These are phyloP conservation scores for Drosophila prosaltans DNA, from an alignment of 1,140 invertebrate species.

Conservation along the genomic window DNA sequence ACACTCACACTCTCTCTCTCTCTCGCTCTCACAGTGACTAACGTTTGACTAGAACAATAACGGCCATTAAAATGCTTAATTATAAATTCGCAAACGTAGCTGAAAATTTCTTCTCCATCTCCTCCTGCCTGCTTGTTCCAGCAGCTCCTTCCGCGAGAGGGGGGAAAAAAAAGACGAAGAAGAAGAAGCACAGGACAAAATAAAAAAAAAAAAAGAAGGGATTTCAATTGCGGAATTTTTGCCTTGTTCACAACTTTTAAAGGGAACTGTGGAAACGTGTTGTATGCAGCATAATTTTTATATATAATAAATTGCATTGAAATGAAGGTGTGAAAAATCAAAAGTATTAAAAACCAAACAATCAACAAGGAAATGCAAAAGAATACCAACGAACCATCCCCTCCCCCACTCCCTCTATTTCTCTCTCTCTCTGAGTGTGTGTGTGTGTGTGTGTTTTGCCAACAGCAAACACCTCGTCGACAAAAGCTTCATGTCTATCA, in stretches of 20 bases:
- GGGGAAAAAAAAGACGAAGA: not conserved
- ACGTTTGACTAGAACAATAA: constrained; percentile 71
- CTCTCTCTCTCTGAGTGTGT: not conserved
- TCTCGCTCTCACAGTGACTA: constrained; percentile 8
- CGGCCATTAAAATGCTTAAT: constrained; percentile 82
- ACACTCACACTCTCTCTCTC: not conserved
- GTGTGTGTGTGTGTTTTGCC: constrained; percentile 66
- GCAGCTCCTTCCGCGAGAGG: not conserved
- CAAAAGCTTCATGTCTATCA: not conserved
- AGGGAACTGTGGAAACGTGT: not conserved
- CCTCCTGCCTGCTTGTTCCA: not conserved
- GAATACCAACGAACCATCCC: not conserved
- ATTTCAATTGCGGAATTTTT: constrained; percentile 10
- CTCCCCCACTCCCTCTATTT: too few relatives aligned
- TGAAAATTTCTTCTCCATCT: constrained; percentile 55
- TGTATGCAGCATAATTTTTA: not conserved
- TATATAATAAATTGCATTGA: not conserved
- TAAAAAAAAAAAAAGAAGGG: not conserved
- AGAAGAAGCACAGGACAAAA: too few relatives aligned
- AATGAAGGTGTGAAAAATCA: constrained; percentile 78
- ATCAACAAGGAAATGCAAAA: constrained; percentile 69
- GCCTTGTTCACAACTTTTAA: not conserved
- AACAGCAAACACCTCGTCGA: constrained; percentile 69
- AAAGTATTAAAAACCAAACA: constrained; percentile 65
- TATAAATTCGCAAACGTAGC: constrained; percentile 81